Conservation (phyloP, 1,140 invertebrate species). For the Lysiphlebus fabarum region DNA sequence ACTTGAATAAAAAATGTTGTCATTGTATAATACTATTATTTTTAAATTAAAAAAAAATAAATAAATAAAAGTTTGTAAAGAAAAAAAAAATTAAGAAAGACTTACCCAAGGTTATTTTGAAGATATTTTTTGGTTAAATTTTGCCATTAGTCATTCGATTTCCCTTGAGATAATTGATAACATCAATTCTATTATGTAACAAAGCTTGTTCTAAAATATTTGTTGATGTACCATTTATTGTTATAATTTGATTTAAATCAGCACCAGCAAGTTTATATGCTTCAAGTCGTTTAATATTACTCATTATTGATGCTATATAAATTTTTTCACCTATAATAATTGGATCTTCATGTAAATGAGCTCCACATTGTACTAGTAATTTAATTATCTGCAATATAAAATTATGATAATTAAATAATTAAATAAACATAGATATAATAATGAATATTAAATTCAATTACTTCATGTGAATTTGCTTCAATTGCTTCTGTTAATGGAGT, state of each 20-base stretch:
- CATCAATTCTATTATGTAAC: slow-evolving; percentile 47
- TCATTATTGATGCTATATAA: slow-evolving; percentile 60
- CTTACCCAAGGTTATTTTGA: too few species aligned
- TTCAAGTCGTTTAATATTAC: slow-evolving; percentile 57
- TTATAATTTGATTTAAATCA: slow-evolving; percentile 60
- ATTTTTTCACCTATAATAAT: slow-evolving; percentile 59
- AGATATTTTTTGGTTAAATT: not conserved
- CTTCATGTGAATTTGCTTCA: slow-evolving; percentile 60
- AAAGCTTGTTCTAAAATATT: slow-evolving; percentile 53
- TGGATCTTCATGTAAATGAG: slow-evolving; percentile 58
- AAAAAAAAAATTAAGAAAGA: too few species aligned
- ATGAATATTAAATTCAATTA: too few species aligned
- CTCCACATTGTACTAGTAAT: slow-evolving; percentile 63
- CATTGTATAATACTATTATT: too few species aligned
- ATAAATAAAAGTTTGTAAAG: too few species aligned
- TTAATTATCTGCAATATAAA: slow-evolving; percentile 51
- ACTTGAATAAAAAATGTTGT: too few species aligned
- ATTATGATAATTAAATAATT: too few species aligned
- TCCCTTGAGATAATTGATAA: slow-evolving; percentile 25
- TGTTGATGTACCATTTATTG: slow-evolving; percentile 61
- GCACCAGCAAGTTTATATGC: slow-evolving; percentile 65
- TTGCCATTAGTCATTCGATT: slow-evolving; percentile 24
- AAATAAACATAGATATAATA: too few species aligned
- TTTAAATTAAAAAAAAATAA: too few species aligned
- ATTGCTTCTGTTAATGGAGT: slow-evolving; percentile 65